Percentiles rank a stretch among this genome's conserved stretches.
Conservation (phyloP, 2,888 invertebrate species). For the Orthosia gracilis region DNA sequence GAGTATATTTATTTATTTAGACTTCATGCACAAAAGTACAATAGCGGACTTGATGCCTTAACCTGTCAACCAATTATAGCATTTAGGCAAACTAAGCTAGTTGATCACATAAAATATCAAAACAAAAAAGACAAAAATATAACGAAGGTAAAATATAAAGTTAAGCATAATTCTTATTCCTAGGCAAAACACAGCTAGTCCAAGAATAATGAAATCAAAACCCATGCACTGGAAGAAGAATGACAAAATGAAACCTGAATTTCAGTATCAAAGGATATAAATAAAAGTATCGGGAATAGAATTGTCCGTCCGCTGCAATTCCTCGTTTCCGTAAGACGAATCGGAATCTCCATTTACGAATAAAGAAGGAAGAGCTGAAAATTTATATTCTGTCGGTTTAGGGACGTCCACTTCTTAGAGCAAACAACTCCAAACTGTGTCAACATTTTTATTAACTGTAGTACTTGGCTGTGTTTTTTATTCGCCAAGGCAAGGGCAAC, state of each 20-base stretch:
- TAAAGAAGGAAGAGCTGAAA: conserved; percentile 63
- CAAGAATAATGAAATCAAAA: conserved; percentile 62
- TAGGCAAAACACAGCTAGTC: not conserved
- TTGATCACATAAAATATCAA: not conserved
- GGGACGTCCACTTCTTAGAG: conserved; percentile 70
- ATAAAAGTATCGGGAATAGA: conserved; percentile 75
- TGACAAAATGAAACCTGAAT: conserved; percentile 61
- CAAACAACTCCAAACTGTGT: conserved; percentile 75
- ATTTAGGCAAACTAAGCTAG: too few species aligned
- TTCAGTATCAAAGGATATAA: conserved; percentile 70
- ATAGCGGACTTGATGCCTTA: too few species aligned
- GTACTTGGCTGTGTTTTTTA: conserved; percentile 48
- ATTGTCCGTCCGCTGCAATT: conserved; percentile 79
- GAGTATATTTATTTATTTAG: too few species aligned
- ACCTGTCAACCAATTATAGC: too few species aligned
- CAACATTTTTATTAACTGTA: conserved; percentile 75
- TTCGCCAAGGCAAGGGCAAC: conserved; percentile 21
- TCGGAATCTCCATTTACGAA: conserved; percentile 72
- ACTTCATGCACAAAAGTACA: too few species aligned
- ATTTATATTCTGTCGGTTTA: conserved; percentile 85
- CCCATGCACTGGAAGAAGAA: conserved; percentile 40
- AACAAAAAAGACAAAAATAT: not conserved
- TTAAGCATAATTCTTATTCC: not conserved
- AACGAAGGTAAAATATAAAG: not conserved
- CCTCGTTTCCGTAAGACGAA: conserved; percentile 77